phyloP scores from a whole-genome alignment of 2,113 vertebrate species.

The Trichomycterus rosablanca region DNA sequence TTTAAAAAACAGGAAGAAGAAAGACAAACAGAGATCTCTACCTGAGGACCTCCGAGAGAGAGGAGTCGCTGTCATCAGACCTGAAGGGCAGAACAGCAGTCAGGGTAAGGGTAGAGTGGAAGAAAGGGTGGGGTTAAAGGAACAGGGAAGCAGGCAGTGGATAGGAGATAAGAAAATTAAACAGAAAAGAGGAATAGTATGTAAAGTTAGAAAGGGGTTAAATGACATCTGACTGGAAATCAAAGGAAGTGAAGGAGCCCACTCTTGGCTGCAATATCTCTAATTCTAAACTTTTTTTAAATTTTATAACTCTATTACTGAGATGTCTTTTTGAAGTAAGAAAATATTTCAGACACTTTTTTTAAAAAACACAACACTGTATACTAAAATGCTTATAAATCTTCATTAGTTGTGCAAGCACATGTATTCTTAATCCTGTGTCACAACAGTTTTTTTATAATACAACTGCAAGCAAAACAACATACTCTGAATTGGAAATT shows the following conservation, averaged over 20 bases:
- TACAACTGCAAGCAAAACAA: too few relatives aligned
- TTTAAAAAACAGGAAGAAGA: constrained; percentile 49
- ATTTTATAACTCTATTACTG: too few relatives aligned
- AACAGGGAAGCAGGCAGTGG: constrained; percentile 39
- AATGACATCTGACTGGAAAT: constrained; percentile 23
- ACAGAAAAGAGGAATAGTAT: constrained; percentile 40
- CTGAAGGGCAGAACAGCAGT: constrained; percentile 95
- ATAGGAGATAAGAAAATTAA: constrained; percentile 15
- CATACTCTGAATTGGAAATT: too few relatives aligned
- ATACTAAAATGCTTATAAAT: too few relatives aligned
- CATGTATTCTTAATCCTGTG: too few relatives aligned
- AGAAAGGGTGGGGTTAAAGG: constrained; percentile 32
- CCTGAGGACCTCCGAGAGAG: constrained; percentile 99
- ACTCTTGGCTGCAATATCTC: constrained; percentile 18
- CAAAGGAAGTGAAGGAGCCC: constrained; percentile 25
- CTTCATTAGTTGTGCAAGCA: too few relatives aligned
- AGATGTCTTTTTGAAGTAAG: too few relatives aligned
- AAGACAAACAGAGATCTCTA: constrained; percentile 78
- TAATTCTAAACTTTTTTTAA: too few relatives aligned
- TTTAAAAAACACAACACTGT: too few relatives aligned
- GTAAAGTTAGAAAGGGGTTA: constrained; percentile 40
- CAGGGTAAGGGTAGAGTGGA: constrained; percentile 74
- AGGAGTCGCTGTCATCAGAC: constrained; percentile 99
- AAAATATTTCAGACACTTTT: too few relatives aligned
- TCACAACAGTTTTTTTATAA: too few relatives aligned